Evolutionary conservation across 2,113 vertebrate species (phyloP), one percentile per base, ranked within the genome.

Genomic region (Myotis lucifugus): DNA sequence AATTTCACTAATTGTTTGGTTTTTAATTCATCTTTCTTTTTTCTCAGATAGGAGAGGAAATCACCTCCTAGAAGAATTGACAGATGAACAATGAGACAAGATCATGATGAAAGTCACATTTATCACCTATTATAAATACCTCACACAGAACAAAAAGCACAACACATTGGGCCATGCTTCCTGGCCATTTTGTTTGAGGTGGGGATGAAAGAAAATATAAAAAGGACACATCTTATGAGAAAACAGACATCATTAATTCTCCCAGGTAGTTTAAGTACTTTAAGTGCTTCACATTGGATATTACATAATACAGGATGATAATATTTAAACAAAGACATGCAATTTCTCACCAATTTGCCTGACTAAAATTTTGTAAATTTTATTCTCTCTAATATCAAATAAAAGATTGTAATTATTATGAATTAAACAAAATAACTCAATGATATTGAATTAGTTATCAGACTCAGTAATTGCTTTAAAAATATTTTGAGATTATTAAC

Each of bases 11-110:
- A 97, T 95, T 99, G 99, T 96, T 99, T 99, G 2, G 97, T 98
- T 98, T 99, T 99, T 78, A 99, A 92, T 70, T 99, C 99, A 85
- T 99, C 99, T 94, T 99, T 99, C 97, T 99, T 99, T 98, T 99
- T 99, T 97, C 99, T 99, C 97, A 99, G 98, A 96, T 99, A 99
- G 0, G 99, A 99, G 91, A 99, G 98, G 96, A 99, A 99, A 98
- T 99, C 99, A 86, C 99, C 99, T 90, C 99, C 99, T 99, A 97
- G 50, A 97, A 81, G 96, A 98, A 97, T 15, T 96, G 85, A 98
- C 0, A 97, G 72, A 95, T 21, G 27, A 85, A 96, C 70, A 98
- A 56, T 96, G 25, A 98, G 93, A 97, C 12, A 96, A 0, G 3
- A 97, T 50, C 83, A 54, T 25, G 1, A 96, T n/a, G 12, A 90